A percentile compares a stretch with the other conserved stretches of the same genome.
These are phyloP conservation scores for Papilio aristodemus DNA, from an alignment of 1,140 invertebrate species.

Conservation along the genomic window DNA sequence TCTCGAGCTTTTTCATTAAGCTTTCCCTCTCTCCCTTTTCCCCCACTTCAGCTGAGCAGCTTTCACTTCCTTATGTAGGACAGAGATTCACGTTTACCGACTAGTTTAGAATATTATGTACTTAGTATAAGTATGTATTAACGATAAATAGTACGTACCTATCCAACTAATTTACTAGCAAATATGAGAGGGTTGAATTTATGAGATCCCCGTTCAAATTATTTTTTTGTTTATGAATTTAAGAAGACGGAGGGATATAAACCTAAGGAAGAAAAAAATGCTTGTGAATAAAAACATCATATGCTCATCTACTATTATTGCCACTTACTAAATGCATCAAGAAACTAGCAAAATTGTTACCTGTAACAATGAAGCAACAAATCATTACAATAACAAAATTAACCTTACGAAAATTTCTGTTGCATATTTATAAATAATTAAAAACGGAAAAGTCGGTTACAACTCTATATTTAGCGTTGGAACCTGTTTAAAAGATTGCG, in stretches of 20 bases:
- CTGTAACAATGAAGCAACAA: slow-evolving; percentile 17
- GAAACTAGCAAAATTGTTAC: not conserved
- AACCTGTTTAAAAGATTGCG: slow-evolving; percentile 22
- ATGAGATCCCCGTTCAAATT: too few species aligned
- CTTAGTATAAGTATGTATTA: too few species aligned
- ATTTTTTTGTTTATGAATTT: too few species aligned
- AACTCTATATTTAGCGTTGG: slow-evolving; percentile 20
- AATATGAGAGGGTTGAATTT: too few species aligned
- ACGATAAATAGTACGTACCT: too few species aligned
- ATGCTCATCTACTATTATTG: not conserved
- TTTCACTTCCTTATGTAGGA: slow-evolving; percentile 7
- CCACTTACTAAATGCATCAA: not conserved
- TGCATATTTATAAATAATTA: slow-evolving; percentile 20
- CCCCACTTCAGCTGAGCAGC: not conserved
- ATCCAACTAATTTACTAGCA: too few species aligned
- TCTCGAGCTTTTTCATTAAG: slow-evolving; percentile 11
- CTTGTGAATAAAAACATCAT: too few species aligned
- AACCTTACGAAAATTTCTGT: not conserved
- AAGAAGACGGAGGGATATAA: too few species aligned
- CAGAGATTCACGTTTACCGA: not conserved
- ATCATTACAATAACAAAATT: not conserved
- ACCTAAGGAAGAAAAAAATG: too few species aligned
- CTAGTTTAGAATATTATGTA: slow-evolving; percentile 1
- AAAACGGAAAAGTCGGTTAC: slow-evolving; percentile 26
- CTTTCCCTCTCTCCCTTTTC: not conserved